Conservation (phyloP, 1,140 invertebrate genomes). For the Bombus ignitus region DNA sequence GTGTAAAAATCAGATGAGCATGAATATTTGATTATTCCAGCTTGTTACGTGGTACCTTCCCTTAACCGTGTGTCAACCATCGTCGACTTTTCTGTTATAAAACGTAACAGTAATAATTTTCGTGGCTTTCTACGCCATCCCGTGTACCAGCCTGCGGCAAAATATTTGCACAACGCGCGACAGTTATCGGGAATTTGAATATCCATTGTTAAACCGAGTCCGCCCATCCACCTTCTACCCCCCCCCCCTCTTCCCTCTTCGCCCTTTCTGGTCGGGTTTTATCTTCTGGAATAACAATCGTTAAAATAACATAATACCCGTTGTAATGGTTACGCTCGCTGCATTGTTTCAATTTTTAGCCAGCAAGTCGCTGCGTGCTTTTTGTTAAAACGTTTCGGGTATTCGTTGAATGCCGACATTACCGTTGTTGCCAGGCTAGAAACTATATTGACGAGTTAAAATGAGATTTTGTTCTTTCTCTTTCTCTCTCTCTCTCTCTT, state of each 20-base stretch:
- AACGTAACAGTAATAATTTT: slow-evolving; percentile 16
- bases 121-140: background rate
- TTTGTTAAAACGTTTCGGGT: background rate
- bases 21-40: background rate
- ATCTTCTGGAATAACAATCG: slow-evolving; percentile 32
- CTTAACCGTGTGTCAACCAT: background rate
- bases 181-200: slow-evolving; percentile 32
- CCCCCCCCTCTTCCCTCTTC: too few relatives aligned
- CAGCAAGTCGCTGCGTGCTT: background rate
- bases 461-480: background rate
- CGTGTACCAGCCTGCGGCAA: background rate
- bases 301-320: slow-evolving; percentile 34
- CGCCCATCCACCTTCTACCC: background rate
- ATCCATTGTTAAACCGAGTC: slow-evolving; percentile 24
- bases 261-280: background rate
- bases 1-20: background rate
- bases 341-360: slow-evolving; percentile 27
- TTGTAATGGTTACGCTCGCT: background rate
- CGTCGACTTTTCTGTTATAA: background rate
- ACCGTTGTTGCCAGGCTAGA: background rate
- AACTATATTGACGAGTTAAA: background rate
- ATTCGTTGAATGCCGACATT: background rate
- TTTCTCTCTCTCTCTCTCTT: accelerated
- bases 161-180: slow-evolving; percentile 18
- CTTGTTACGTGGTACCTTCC: background rate